These are phyloP conservation scores for Bambusicola thoracicus DNA, from an alignment of 2,113 vertebrate genomes.

Conservation along the genomic window DNA sequence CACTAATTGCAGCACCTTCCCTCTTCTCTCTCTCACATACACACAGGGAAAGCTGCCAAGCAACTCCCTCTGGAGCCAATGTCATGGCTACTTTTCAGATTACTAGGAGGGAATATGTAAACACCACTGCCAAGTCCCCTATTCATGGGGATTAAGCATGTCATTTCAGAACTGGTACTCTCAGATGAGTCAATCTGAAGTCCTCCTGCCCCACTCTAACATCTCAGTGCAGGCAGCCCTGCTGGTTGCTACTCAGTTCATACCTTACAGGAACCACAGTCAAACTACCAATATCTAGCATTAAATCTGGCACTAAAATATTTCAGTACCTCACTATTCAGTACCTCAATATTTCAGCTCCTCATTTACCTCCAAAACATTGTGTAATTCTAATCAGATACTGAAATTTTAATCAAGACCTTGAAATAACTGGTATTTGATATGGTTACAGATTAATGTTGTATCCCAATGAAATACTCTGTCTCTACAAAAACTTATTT, in stretches of 20 bases:
- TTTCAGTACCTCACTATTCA: not conserved
- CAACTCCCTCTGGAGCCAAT: not conserved
- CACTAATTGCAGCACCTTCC: conserved; percentile 37
- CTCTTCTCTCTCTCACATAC: not conserved
- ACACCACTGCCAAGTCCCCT: not conserved
- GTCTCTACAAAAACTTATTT: not conserved
- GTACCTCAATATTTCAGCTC: no score
- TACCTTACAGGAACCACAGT: not conserved
- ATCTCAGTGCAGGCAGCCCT: not conserved
- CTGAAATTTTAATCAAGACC: not conserved
- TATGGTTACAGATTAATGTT: not conserved
- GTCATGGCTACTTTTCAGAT: conserved; percentile 13
- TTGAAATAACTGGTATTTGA: not conserved
- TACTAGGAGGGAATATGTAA: not conserved
- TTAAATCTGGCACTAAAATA: not conserved
- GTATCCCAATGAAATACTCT: not conserved
- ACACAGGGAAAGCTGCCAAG: conserved; percentile 35
- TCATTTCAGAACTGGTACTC: not conserved
- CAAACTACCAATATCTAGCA: not conserved
- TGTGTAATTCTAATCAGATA: not conserved
- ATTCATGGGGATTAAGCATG: not conserved
- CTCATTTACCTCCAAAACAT: not conserved
- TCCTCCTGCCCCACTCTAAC: not conserved
- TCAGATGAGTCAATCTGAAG: not conserved
- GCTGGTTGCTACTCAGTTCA: not conserved